A percentile compares a stretch with the other conserved stretches of the same genome.
phyloP scores from a whole-genome alignment of 2,113 vertebrate species.

The Tamias sibiricus region DNA sequence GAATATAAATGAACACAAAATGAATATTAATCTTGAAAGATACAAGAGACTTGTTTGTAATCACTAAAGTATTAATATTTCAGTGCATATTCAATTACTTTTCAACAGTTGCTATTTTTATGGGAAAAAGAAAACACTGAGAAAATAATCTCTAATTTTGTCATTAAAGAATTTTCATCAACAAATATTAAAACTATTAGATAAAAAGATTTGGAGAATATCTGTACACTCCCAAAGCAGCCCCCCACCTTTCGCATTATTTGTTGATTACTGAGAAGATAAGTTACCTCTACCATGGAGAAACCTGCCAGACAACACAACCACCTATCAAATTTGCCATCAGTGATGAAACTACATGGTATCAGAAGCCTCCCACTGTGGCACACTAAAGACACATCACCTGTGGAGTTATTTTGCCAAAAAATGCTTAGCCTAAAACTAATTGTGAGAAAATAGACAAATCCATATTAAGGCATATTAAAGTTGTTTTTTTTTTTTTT shows the following conservation, averaged over 20 bases:
- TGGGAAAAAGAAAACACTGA: constrained; percentile 22
- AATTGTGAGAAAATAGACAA: constrained; percentile 15
- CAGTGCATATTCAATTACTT: constrained; percentile 36
- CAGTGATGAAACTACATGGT: not conserved
- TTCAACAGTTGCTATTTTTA: constrained; percentile 44
- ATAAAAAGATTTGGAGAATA: constrained; percentile 19
- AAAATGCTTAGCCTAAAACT: not conserved
- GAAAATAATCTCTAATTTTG: constrained; percentile 41
- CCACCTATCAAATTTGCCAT: not conserved
- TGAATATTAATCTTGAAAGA: constrained; percentile 55
- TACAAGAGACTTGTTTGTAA: constrained; percentile 34
- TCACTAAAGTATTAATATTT: constrained; percentile 44
- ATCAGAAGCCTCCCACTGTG: not conserved
- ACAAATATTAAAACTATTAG: not conserved
- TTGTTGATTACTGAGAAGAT: not conserved
- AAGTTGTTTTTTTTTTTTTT: too few relatives aligned
- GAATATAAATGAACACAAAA: not conserved
- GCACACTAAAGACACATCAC: not conserved
- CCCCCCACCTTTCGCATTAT: not conserved
- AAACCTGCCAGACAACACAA: not conserved
- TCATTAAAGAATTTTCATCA: constrained; percentile 55
- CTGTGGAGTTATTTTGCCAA: not conserved
- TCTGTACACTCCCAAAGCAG: not conserved
- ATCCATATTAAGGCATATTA: constrained; percentile 43
- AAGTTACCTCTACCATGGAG: not conserved